Base-by-base conservation (phyloP, 2,113 vertebrate genomes). In the Sylvicapra grimmia region DNA sequence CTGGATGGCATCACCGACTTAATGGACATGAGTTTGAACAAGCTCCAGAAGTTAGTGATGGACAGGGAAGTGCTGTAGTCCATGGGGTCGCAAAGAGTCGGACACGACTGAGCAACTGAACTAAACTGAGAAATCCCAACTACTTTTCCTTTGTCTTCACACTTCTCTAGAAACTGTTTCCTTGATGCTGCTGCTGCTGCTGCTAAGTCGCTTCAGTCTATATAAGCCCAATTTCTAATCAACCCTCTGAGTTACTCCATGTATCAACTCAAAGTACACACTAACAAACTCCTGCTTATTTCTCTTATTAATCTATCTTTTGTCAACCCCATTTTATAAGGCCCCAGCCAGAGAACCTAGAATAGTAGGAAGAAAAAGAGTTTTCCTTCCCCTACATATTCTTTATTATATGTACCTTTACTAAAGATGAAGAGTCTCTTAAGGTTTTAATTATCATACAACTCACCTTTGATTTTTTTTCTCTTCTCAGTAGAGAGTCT, bases 401-500 rank as follows among this genome's bases (percentile, higher is more conserved):
- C 15, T 61, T 25, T 4, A 36, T 84, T 58, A 86, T 14, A 49
- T 33, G 31, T 6, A 86, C 15, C n/a, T 61, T 31, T 3, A 40
- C 19, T 33, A 27, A 11, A 83, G 25, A 61, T 72, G 0, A 82
- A 8, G 11, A 49, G 25, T 61, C 58, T 53, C 27, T 25, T n/a
- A 65, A 36, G 12, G 47, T 83, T 84, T 90, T 56, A 58, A 40
- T 72, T 13, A 44, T 15, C 33, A 25, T 40, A 58, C 6, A 97
- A 98, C 98, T 91, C 98, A 99, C 99, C 99, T 99, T 99, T 99
- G 98, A 99, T 99, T 99, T 99, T 99, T 98, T 99, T 99, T 95
- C 99, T 99, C 97, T 99, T 99, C 98, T 99, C 99, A 98, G 99
- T 98, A 79, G 99, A 99, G 18, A 99, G 99, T 93, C 97, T 99